A percentile compares a stretch with the other conserved stretches of the same genome.
phyloP scores from a whole-genome alignment of 37 sponge, comb jelly and placozoan species.

The Petrosia ficiformis region DNA sequence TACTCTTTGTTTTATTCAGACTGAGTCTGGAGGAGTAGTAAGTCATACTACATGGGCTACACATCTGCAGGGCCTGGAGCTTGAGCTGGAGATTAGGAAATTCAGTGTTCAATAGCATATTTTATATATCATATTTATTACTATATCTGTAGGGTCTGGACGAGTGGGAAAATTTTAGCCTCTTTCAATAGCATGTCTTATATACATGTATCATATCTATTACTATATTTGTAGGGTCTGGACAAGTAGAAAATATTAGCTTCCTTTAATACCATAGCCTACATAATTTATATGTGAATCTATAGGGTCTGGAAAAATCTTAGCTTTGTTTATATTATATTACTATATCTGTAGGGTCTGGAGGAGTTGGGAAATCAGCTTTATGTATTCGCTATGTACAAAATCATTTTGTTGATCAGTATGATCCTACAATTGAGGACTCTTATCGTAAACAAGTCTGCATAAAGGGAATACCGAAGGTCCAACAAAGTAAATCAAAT shows the following conservation, averaged over 20 bases:
- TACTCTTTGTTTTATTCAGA: too few relatives aligned
- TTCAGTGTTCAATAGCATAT: not conserved
- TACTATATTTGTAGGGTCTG: too few relatives aligned
- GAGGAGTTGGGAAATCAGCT: slow-evolving; percentile 91
- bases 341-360: slow-evolving; percentile 55
- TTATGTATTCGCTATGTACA: slow-evolving; percentile 66
- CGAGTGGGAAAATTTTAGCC: slow-evolving; percentile 96
- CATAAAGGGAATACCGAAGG: slow-evolving; percentile 53
- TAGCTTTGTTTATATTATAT: not conserved
- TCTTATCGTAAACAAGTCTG: slow-evolving; percentile 84
- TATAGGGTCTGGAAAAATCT: too few relatives aligned
- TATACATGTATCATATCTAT: too few relatives aligned
- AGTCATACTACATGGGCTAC: too few relatives aligned
- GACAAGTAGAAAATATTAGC: too few relatives aligned
- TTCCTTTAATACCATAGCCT: too few relatives aligned
- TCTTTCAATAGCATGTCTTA: too few relatives aligned
- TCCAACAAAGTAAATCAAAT: not conserved
- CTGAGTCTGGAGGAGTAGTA: too few relatives aligned
- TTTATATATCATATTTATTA: not conserved
- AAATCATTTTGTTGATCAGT: slow-evolving; percentile 73
- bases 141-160: slow-evolving; percentile 62
- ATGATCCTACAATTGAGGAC: slow-evolving; percentile 96
- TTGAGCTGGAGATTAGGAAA: too few relatives aligned
- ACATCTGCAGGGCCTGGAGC: too few relatives aligned
- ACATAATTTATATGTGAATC: too few relatives aligned